phyloP scores from a whole-genome alignment of 2,888 invertebrate species.

The Stratiomys singularior region DNA sequence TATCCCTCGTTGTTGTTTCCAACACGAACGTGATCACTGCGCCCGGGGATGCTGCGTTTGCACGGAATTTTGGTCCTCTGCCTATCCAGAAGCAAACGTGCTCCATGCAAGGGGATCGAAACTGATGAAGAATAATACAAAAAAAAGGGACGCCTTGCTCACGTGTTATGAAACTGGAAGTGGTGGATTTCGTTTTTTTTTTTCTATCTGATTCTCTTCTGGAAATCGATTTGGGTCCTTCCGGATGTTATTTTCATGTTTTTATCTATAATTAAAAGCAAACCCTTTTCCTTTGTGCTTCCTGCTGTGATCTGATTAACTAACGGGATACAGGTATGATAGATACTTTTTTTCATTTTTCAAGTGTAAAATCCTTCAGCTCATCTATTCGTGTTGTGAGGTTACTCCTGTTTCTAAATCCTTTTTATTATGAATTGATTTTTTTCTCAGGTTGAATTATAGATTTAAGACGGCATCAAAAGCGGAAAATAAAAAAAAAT shows the following conservation, averaged over 20 bases:
- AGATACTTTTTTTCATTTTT: constrained; percentile 15
- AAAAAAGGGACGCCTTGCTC: background rate
- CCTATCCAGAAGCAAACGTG: background rate
- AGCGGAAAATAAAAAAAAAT: too few relatives aligned
- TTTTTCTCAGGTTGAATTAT: background rate
- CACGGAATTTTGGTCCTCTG: too few relatives aligned
- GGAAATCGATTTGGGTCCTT: constrained; percentile 37
- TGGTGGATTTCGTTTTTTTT: constrained; percentile 8
- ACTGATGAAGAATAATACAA: background rate
- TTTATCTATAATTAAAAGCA: constrained; percentile 37
- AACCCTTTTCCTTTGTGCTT: constrained; percentile 43
- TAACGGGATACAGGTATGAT: constrained; percentile 31
- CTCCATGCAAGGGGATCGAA: constrained; percentile 29
- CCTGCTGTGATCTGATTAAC: constrained; percentile 24
- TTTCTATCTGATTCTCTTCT: background rate
- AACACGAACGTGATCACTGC: too few relatives aligned
- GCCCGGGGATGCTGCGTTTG: too few relatives aligned
- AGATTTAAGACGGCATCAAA: constrained; percentile 11
- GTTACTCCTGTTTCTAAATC: background rate
- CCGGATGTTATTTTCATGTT: constrained; percentile 44
- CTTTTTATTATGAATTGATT: background rate
- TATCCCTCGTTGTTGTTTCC: too few relatives aligned
- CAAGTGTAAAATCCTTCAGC: too few relatives aligned
- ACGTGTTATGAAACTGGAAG: constrained; percentile 43
- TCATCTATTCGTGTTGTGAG: background rate